Base-by-base conservation (phyloP, 2,888 invertebrate species). In the Drosophila subquinaria region DNA sequence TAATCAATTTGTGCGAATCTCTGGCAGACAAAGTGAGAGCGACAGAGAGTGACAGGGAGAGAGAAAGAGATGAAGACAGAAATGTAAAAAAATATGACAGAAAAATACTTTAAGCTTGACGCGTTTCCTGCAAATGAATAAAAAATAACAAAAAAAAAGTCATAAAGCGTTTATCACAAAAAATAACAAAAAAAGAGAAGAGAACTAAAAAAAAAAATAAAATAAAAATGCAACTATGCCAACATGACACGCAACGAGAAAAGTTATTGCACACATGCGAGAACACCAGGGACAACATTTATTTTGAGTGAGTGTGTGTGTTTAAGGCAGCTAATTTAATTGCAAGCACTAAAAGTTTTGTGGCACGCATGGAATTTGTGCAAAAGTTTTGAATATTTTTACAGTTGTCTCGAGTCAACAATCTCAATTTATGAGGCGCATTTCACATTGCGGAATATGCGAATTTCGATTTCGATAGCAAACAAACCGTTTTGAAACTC, bases 311-410 rank as follows among this genome's bases (percentile, higher is more conserved):
- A 60, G 53, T 33, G 27, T 38, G 43, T 68, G 60, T 62, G 67
- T 40, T 59, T 51, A 47, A 71, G 55, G 70, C 55, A 61, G 81
- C 83, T 83, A 83, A 84, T 81, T 84, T 84, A 84, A 84, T 86
- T 86, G 83, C 73, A 60, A 75, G 60, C 68, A 65, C 67, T 69
- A 61, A 81, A 84, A 85, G 70, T 84, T 85, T 61, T 75, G 76
- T 62, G 69, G 68, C 80, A 83, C 72, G 82, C 77, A 48, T 74
- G 56, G 68, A 81, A 77, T 79, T 76, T 73, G 42, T 45, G 42
- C 4, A 59, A 79, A 85, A 85, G 64, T 77, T 79, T 55, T 33
- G 50, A 51, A 68, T 48, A 63, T 48, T 69, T 66, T 47, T 33
- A 27, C 50, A 61, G 45, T 61, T 75, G 59, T 59, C 66, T 65